A percentile compares a stretch with the other conserved stretches of the same genome.
These are phyloP conservation scores for Linnaemya tessellans DNA, from an alignment of 2,888 invertebrate species.

Conservation along the genomic window DNA sequence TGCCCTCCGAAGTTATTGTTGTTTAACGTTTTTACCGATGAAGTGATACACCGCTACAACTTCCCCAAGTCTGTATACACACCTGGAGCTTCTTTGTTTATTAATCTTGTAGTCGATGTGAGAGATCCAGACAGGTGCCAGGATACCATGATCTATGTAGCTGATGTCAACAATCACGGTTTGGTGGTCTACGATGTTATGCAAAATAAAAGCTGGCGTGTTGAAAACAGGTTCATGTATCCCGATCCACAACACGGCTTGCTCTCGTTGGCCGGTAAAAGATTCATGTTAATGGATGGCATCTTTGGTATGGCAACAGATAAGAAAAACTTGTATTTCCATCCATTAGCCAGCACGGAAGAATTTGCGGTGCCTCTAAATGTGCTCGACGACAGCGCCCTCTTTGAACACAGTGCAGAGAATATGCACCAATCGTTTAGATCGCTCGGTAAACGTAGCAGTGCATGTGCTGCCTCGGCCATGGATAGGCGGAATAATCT, in stretches of 20 bases:
- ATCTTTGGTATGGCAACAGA: constrained; percentile 85
- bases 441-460: constrained; percentile 85
- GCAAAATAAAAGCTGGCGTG: constrained; percentile 85
- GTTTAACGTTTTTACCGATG: constrained; percentile 87
- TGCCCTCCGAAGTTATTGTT: constrained; percentile 90
- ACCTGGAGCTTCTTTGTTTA: constrained; percentile 78
- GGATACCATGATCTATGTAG: constrained; percentile 86
- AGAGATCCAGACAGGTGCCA: constrained; percentile 84
- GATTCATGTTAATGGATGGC: constrained; percentile 88
- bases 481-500: constrained; percentile 83
- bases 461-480: constrained; percentile 89
- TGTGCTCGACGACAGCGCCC: constrained; percentile 84
- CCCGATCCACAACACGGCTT: constrained; percentile 86
- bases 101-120: constrained; percentile 84
- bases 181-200: constrained; percentile 86
- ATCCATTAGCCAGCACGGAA: constrained; percentile 86
- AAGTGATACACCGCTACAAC: constrained; percentile 82
- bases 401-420: constrained; percentile 82
- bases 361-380: constrained; percentile 86
- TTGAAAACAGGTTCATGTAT: constrained; percentile 85
- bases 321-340: constrained; percentile 85
- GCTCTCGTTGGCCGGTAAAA: constrained; percentile 85
- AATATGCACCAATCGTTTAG: constrained; percentile 84
- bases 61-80: constrained; percentile 77
- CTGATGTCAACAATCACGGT: constrained; percentile 86